Percentiles rank a stretch among this genome's conserved stretches.
Conservation (phyloP, 2,888 invertebrate species). For the Rhorus exstirpatorius region DNA sequence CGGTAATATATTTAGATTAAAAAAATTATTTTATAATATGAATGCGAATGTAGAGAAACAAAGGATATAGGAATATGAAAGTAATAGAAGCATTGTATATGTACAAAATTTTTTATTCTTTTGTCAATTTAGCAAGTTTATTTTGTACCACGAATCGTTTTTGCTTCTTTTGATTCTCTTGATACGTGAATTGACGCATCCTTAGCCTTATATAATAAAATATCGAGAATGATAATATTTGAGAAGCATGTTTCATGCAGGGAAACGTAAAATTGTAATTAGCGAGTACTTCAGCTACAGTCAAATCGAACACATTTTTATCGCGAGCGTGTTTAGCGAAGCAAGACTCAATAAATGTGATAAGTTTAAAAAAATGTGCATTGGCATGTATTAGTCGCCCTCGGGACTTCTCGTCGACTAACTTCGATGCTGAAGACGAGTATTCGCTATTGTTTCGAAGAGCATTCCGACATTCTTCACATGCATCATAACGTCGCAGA, state of each 20-base stretch:
- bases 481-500: slow-evolving; percentile 19
- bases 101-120: slow-evolving; percentile 1
- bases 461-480: slow-evolving; percentile 32
- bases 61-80: too few relatives aligned
- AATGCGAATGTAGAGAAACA: too few relatives aligned
- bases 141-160: slow-evolving; percentile 11
- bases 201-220: slow-evolving; percentile 33
- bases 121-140: slow-evolving; percentile 23
- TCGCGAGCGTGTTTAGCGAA: slow-evolving; percentile 28
- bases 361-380: too few relatives aligned
- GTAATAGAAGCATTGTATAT: background rate
- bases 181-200: slow-evolving; percentile 27
- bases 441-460: slow-evolving; percentile 1
- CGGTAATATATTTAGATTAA: too few relatives aligned
- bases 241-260: slow-evolving; percentile 21
- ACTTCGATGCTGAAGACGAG: slow-evolving; percentile 13
- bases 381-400: too few relatives aligned
- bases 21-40: too few relatives aligned
- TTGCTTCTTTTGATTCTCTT: slow-evolving; percentile 20
- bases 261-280: slow-evolving; percentile 40
- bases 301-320: slow-evolving; percentile 28
- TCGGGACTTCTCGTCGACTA: slow-evolving; percentile 21
- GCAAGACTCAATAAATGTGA: slow-evolving; percentile 6
- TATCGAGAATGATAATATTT: slow-evolving; percentile 38
- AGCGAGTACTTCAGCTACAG: slow-evolving; percentile 19